A percentile compares a stretch with the other conserved stretches of the same genome.
Evolutionary conservation across 2,113 vertebrate genomes (phyloP).

Genomic region (Kryptolebias marmoratus): DNA sequence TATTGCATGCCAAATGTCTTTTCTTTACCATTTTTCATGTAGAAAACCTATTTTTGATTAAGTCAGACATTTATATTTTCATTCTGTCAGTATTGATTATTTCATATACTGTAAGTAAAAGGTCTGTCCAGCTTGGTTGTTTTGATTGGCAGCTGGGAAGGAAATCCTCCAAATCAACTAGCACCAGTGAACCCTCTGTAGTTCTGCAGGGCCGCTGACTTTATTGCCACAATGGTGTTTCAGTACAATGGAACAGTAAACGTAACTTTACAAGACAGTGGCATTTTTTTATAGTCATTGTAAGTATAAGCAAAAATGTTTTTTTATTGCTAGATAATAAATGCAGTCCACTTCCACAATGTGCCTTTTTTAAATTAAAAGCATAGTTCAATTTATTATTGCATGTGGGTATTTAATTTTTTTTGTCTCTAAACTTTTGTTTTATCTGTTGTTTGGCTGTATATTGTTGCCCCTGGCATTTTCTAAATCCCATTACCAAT

Average conservation of each 20-base stretch:
- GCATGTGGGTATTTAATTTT: conserved; percentile 19
- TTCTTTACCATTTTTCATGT: too few species aligned
- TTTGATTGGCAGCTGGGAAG: conserved; percentile 15
- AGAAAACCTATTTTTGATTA: too few species aligned
- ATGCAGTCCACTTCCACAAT: neutral
- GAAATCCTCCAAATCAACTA: neutral
- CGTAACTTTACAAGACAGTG: neutral
- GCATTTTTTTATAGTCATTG: neutral
- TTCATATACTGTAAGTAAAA: conserved; percentile 1
- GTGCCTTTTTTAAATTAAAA: too few species aligned
- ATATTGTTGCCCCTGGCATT: conserved; percentile 49
- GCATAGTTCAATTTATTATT: conserved; percentile 1
- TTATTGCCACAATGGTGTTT: neutral
- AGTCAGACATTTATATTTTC: too few species aligned
- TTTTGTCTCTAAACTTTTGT: conserved; percentile 40
- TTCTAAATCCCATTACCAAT: conserved; percentile 37
- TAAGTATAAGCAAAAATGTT: neutral
- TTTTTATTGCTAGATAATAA: neutral
- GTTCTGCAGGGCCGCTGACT: too few species aligned
- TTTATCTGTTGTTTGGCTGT: conserved; percentile 51
- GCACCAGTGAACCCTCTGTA: too few species aligned
- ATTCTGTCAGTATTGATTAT: neutral
- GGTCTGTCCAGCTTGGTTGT: neutral
- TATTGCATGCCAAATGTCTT: too few species aligned
- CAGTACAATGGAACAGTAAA: neutral